Conservation (phyloP, 1,140 invertebrate genomes). For the Gonioctena quinquepunctata region DNA sequence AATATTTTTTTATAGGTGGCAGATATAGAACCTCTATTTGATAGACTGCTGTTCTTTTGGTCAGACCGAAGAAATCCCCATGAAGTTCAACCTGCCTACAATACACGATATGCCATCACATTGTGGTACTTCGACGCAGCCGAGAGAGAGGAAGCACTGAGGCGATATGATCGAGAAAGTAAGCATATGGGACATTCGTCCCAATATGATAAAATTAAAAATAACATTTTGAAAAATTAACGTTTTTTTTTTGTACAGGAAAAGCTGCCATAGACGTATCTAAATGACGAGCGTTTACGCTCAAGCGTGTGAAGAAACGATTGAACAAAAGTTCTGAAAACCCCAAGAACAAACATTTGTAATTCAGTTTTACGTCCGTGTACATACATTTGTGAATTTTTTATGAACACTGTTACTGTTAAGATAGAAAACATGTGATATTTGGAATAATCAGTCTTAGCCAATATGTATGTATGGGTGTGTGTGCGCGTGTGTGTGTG, state of each 20-base stretch:
- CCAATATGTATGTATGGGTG: not conserved
- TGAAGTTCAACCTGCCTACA: conserved; percentile 90
- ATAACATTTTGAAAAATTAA: too few species aligned
- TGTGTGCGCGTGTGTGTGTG: too few species aligned
- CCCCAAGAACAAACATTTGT: not conserved
- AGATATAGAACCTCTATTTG: conserved; percentile 91
- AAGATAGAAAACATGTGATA: not conserved
- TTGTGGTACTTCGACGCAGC: conserved; percentile 93
- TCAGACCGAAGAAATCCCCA: conserved; percentile 95
- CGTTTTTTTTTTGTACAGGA: not conserved
- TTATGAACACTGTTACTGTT: not conserved
- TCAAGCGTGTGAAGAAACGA: not conserved
- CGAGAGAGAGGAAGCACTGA: conserved; percentile 77
- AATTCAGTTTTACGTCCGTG: not conserved
- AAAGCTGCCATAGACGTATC: not conserved
- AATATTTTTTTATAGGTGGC: conserved; percentile 70
- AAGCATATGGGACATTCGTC: too few species aligned
- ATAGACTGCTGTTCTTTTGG: conserved; percentile 96
- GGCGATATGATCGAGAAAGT: conserved; percentile 66
- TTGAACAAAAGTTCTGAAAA: not conserved
- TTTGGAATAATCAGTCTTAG: not conserved
- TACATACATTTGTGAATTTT: not conserved
- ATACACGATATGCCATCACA: conserved; percentile 91
- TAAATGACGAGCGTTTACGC: not conserved
- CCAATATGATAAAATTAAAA: too few species aligned